These are phyloP conservation scores for Microcebus ravelobensis DNA, from an alignment of 2,113 vertebrate genomes.

Conservation along the genomic window DNA sequence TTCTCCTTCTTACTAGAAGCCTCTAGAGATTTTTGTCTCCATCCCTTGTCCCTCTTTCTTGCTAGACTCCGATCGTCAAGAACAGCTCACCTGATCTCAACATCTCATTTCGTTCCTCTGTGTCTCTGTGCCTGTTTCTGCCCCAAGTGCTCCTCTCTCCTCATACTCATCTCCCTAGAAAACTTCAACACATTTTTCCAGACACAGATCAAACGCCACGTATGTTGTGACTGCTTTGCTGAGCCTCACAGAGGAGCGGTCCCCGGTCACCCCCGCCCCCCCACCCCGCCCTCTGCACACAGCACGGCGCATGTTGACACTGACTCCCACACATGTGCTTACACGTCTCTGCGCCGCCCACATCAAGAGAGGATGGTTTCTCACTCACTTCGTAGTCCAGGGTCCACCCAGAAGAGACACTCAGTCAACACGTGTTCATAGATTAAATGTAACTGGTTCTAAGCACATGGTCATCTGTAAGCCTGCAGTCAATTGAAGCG, in stretches of 20 bases:
- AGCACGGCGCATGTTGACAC: fast-evolving
- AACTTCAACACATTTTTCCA: background rate
- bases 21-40: background rate
- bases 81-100: background rate
- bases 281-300: no score
- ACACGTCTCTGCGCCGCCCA: background rate
- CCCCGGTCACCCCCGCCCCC: fast-evolving
- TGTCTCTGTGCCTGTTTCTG: background rate
- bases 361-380: background rate
- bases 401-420: background rate
- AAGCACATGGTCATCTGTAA: background rate
- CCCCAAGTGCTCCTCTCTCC: background rate
- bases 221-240: background rate
- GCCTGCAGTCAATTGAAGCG: background rate
- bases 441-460: background rate
- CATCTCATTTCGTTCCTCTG: background rate
- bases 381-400: background rate
- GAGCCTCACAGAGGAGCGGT: background rate
- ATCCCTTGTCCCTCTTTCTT: no score
- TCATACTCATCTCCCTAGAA: background rate
- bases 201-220: background rate
- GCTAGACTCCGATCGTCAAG: fast-evolving
- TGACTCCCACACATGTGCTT: background rate
- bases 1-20: background rate
- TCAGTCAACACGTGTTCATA: background rate